Evolutionary conservation across 2,113 vertebrate species (phyloP).

Genomic region (Catharus fuscescens): DNA sequence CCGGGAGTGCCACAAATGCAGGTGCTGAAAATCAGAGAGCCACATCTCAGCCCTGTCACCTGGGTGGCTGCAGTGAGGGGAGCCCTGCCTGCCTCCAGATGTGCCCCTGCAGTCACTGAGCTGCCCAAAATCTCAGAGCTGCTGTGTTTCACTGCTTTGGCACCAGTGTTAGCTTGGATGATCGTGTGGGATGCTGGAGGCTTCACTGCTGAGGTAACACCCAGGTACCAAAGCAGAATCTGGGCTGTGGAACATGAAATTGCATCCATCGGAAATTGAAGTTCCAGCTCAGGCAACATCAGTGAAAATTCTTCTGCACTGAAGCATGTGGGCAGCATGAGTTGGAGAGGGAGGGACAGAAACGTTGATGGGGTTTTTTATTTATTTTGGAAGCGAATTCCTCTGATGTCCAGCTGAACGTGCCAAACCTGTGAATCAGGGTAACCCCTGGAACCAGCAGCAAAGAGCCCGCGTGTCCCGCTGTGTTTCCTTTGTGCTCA

Average conservation of each 20-base stretch:
- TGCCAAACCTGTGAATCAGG: not conserved
- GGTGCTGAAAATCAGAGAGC: not conserved
- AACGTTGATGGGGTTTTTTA: fast-evolving
- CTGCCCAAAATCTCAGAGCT: not conserved
- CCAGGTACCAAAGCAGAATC: not conserved
- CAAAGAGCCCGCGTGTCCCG: not conserved
- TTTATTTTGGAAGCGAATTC: not conserved
- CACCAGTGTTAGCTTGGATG: not conserved
- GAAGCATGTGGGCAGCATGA: not conserved
- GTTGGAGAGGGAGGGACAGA: not conserved
- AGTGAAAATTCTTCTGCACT: not conserved
- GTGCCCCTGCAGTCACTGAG: not conserved
- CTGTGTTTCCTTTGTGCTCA: not conserved
- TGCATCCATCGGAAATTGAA: not conserved
- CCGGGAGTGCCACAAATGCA: not conserved
- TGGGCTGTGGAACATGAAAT: not conserved
- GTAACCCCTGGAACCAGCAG: not conserved
- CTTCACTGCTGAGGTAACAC: not conserved
- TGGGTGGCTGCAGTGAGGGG: not conserved
- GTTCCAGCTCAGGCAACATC: not conserved
- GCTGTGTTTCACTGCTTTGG: fast-evolving
- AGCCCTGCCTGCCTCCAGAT: not conserved
- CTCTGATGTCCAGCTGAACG: not conserved
- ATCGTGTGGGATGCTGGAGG: not conserved
- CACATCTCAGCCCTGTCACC: not conserved